Base-by-base conservation (phyloP, 2,113 vertebrate genomes). In the Oryctolagus cuniculus region DNA sequence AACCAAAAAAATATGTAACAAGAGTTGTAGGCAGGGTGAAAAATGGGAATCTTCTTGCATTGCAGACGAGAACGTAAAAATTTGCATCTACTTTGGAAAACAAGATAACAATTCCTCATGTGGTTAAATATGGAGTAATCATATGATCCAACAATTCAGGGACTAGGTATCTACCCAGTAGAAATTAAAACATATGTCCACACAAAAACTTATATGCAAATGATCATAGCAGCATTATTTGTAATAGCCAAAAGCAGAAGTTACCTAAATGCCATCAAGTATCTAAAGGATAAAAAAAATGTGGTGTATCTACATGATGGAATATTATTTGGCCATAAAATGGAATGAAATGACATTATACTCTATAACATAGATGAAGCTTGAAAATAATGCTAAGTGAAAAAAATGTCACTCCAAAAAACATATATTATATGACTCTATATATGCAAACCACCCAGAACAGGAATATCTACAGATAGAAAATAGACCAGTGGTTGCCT, bases 161-260 rank as follows among this genome's bases (percentile, higher is more conserved):
- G 51, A 17, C 5, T 53, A 66, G 25, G 17, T 34, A 64, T 49
- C 73, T 44, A 61, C 17, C 9, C 31, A 77, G 44, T 6, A 85
- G 34, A 80, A 89, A 27, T 75, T 17, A 86, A 95, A 89, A 93
- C 11, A 13, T 4, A 58, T 55, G 19, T 88, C 74, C 55, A 74
- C 24, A 80, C 7, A 87, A 64, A 84, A 61, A 63, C 10, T 53
- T 64, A 3, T 25, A n/a, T 2, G 31, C n/a, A 89, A 66, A 85
- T 64, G 16, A 3, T 93, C 75, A 78, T 1, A 75, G 74, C 5
- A 79, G 15, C n/a, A 78, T 81, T 85, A 31, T 44, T 77, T 64
- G 4, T 80, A 2, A 72, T 1, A 90, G 15, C 16, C 51, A 49
- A 24, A 55, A 58, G n/a, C n/a, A 38, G n/a, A 53, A 89, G 31